Base-by-base conservation (phyloP, 2,888 invertebrate species). In the Dynastes grantii region DNA sequence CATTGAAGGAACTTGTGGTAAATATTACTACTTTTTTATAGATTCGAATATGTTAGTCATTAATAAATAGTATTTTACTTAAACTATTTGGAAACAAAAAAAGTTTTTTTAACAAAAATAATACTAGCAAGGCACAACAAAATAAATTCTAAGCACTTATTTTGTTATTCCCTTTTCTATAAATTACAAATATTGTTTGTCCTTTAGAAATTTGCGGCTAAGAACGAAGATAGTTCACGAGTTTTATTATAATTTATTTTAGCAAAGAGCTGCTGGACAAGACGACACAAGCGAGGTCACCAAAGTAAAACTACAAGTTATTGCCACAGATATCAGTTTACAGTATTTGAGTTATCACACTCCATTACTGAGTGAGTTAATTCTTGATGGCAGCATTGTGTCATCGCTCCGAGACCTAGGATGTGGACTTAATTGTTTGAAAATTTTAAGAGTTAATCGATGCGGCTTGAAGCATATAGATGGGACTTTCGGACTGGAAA, bases 401-500 rank as follows among this genome's bases (percentile, higher is more conserved):
- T 89, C 91, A 4, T 93, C 94, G 0, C 86, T 95, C 65, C 89
- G 94, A 77, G 94, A 94, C 84, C 90, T 94, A 27, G 95, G 94
- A 27, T 92, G 91, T 81, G 92, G 92, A 32, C 88, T 94, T 80
- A 89, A 90, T 71, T 91, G 90, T 85, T 87, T 93, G 45, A 91
- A 90, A 87, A 91, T 92, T 65, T 85, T 92, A 71, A 90, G 89
- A 83, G 92, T 94, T 5, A 92, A 92, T 83, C 91, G 92, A 63
- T 95, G 94, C 84, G 92, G 92, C 0, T 86, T 95, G 75, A 91
- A 90, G 27, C 92, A 91, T 81, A 89, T 95, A 80, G 94, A 95
- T 83, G 94, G 94, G 6, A 91, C 93, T 5, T 92, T 92, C 89
- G 93, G 93, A 0, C 85, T 94, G 78, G 90, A 92, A 2, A 90